Percentiles rank a stretch among this genome's conserved stretches.
phyloP scores from a whole-genome alignment of 1,140 invertebrate genomes.

The Rhyacophila brunnea region DNA sequence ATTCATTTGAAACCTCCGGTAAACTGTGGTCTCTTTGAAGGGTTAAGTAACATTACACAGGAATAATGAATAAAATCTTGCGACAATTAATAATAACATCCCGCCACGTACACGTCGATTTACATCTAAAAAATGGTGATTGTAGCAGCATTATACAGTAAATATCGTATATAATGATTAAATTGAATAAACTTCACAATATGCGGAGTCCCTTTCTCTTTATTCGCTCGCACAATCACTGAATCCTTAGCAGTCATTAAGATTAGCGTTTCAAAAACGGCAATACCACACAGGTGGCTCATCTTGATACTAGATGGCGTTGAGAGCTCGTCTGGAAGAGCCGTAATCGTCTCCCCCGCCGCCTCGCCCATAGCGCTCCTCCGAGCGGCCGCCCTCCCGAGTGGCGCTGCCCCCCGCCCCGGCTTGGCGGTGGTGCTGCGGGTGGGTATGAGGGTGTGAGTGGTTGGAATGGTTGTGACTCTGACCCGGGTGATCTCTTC shows the following conservation, averaged over 20 bases:
- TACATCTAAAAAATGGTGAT: too few species aligned
- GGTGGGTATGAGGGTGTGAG: conserved; percentile 38
- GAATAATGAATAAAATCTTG: too few species aligned
- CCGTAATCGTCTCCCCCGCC: conserved; percentile 37
- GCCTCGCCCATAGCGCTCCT: conserved; percentile 39
- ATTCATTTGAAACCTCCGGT: too few species aligned
- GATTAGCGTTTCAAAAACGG: conserved; percentile 14
- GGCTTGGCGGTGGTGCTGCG: conserved; percentile 34
- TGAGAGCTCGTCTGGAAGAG: conserved; percentile 48
- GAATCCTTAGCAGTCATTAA: background rate
- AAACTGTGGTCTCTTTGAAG: too few species aligned
- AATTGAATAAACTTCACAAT: background rate
- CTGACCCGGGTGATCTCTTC: conserved; percentile 24
- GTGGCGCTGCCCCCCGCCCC: conserved; percentile 20
- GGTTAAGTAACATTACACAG: too few species aligned
- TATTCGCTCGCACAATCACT: too few species aligned
- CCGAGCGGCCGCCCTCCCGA: conserved; percentile 40
- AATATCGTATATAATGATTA: background rate
- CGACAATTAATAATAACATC: too few species aligned
- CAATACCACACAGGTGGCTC: conserved; percentile 25
- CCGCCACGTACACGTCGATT: too few species aligned
- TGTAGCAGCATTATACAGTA: too few species aligned
- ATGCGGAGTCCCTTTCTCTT: background rate
- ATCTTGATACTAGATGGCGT: conserved; percentile 44
- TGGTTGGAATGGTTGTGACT: conserved; percentile 7